Percentiles rank a stretch among this genome's conserved stretches.
These are phyloP conservation scores for Morinoia aosen DNA, from an alignment of 2,888 invertebrate species.

Conservation along the genomic window DNA sequence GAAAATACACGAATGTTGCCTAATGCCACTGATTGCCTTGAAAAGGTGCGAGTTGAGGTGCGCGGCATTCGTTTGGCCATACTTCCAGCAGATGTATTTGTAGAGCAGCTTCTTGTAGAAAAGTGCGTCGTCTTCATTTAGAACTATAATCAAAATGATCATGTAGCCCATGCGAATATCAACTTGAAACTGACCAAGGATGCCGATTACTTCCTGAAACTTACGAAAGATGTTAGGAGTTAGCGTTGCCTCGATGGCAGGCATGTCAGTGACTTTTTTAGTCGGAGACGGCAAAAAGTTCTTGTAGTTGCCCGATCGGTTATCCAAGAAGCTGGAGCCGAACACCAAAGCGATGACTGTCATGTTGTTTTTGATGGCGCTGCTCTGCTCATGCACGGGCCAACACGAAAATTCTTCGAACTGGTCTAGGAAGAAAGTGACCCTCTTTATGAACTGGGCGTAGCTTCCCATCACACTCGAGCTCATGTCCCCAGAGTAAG, in stretches of 20 bases:
- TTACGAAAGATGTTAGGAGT: constrained; percentile 61
- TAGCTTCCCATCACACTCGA: constrained; percentile 59
- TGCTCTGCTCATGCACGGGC: constrained; percentile 53
- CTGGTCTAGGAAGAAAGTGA: constrained; percentile 61
- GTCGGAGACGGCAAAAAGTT: constrained; percentile 58
- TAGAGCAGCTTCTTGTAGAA: constrained; percentile 60
- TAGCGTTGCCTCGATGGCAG: constrained; percentile 60
- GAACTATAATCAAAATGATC: constrained; percentile 61
- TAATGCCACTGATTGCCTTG: constrained; percentile 9
- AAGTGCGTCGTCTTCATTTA: constrained; percentile 53
- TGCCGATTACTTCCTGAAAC: constrained; percentile 62
- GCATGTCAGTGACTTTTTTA: constrained; percentile 62
- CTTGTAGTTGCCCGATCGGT: constrained; percentile 61
- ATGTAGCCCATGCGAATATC: constrained; percentile 65
- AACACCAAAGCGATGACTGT: constrained; percentile 65
- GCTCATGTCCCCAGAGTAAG: constrained; percentile 54
- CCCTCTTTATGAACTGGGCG: constrained; percentile 58
- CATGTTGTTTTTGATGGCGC: constrained; percentile 61
- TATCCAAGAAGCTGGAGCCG: constrained; percentile 64
- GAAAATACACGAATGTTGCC: constrained; percentile 24
- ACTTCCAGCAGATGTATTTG: constrained; percentile 62
- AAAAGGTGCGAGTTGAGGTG: constrained; percentile 8
- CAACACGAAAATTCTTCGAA: constrained; percentile 60
- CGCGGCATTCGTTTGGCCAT: constrained; percentile 55
- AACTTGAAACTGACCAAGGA: constrained; percentile 61